Base-by-base conservation (phyloP, 2,888 invertebrate species). In the Bibio marci region DNA sequence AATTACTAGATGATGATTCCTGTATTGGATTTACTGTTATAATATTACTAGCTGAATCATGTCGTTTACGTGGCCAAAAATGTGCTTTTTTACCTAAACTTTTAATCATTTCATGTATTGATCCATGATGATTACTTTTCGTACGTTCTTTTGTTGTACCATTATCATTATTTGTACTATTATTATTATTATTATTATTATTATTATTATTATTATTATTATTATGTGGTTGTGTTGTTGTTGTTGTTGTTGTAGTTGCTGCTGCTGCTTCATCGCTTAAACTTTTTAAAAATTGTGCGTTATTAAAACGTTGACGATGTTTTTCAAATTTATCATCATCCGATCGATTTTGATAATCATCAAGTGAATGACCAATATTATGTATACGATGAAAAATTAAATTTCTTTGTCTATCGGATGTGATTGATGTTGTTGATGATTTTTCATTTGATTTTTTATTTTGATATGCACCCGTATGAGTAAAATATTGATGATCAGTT, bases 61-160 rank as follows among this genome's bases (percentile, higher is more conserved):
- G 49, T 27, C 65, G 67, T 44, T 71, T 73, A 44, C 74, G 75
- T 34, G 80, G 67, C 70, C 80, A 81, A 48, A 77, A 70, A 18
- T 78, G 76, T 37, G 82, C 69, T 56, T 76, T 78, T 53, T 80
- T 78, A 18, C 80, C 74, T 48, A 82, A 79, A 50, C 78, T 75
- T 47, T 77, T 69, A 37, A 83, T 73, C 57, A 83, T 60, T 51
- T 82, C 82, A 51, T 81, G 80, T 50, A 83, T 79, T 19, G 80
- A 73, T 57, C 79, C 74, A 52, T 71, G 73, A 51, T 73, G 73
- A 48, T 73, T 67, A 54, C 62, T 49, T 51, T 58, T 26, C 53
- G 14, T 30, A 12, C 17, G 39, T 38, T 36, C 35, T 30, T 35
- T 38, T 35, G 32, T 27, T 26, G 33, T 34, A 40, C 31, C 35